Evolutionary conservation across 2,888 invertebrate species (phyloP), one percentile per base, ranked within the genome.

Genomic region (Leptodirus hochenwartii): DNA sequence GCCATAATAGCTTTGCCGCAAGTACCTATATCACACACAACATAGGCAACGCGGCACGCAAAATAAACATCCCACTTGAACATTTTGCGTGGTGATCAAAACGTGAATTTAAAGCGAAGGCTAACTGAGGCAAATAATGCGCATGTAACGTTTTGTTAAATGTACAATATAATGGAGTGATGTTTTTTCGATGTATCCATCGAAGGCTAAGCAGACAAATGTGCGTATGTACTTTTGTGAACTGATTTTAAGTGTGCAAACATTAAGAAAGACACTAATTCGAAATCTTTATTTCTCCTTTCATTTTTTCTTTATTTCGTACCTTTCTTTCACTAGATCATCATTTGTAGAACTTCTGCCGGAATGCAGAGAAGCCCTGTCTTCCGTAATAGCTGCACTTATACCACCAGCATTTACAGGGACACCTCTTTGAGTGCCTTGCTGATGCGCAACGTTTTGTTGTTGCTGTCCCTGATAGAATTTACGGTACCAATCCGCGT

Each of bases 301-400:
- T n/a, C n/a, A n/a, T n/a, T n/a, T n/a, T n/a, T n/a, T n/a, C n/a
- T n/a, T n/a, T n/a, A n/a, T n/a, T n/a, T n/a, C n/a, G 11, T 58
- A 69, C 59, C 72, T 65, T 41, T 67, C 61, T 43, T 64, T 69
- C 8, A 42, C 43, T 10, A 55, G 33, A 35, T 58, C 61, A 24
- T 75, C 78, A 50, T 76, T 74, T 41, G 76, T 69, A 35, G 81
- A 81, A 56, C 81, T 81, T 41, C 80, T 68, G 26, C 82, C 84
- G 11, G 82, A 82, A 59, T 81, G 81, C 30, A 79, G 77, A 43
- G 78, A 78, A 37, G 70, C 77, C 39, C 79, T 64, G 39, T 77
- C 79, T 43, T 76, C 77, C 6, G 59, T 56, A 33, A 47, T 49
- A 2, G 41, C 43, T 20, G 20, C n/a, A 8, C 35, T 17, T 5